Percentiles rank a stretch among this genome's conserved stretches.
Conservation (phyloP, 2,797 vertebrate species). For the Emydoidea blandingii region DNA sequence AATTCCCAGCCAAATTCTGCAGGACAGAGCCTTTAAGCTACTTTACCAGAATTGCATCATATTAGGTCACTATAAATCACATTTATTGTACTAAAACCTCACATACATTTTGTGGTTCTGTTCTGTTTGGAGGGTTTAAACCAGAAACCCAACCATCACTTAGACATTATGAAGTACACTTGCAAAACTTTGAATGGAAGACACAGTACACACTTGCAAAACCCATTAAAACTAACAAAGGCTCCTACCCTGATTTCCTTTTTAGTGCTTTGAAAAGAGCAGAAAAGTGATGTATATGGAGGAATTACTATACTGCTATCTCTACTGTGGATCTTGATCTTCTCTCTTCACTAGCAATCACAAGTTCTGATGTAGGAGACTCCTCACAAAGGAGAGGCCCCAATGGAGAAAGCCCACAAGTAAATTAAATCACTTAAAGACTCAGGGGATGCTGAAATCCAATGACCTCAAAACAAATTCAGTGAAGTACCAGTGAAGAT, state of each 20-base stretch:
- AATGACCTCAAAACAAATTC: constrained; percentile 10
- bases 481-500: not conserved
- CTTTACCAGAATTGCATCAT: not conserved
- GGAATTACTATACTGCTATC: not conserved
- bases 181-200: not conserved
- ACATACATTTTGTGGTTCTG: not conserved
- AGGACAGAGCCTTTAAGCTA: fast-evolving
- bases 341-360: not conserved
- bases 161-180: fast-evolving
- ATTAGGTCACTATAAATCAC: not conserved
- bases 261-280: not conserved
- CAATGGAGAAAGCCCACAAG: not conserved
- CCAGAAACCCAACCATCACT: not conserved
- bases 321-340: not conserved
- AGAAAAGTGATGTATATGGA: not conserved
- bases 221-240: not conserved
- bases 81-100: not conserved
- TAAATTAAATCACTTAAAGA: not conserved
- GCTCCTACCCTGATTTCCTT: not conserved
- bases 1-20: not conserved
- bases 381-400: not conserved
- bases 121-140: not conserved
- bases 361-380: not conserved
- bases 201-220: not conserved
- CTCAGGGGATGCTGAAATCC: not conserved